phyloP scores from a whole-genome alignment of 2,888 invertebrate species.

The Trichogramma evanescens region DNA sequence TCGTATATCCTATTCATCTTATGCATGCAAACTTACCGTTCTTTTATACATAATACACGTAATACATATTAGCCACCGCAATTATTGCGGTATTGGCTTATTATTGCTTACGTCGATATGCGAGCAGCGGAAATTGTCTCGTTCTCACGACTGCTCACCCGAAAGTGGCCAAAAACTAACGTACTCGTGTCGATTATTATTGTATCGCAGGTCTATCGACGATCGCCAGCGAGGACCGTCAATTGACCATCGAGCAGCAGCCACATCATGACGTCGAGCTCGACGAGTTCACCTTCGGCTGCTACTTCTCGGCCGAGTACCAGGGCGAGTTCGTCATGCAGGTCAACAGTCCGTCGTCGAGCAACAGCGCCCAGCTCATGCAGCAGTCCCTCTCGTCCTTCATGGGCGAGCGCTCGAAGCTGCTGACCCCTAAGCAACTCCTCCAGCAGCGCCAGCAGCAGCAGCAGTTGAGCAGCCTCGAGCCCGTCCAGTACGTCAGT shows the following conservation, averaged over 20 bases:
- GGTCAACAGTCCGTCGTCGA: slow-evolving; percentile 31
- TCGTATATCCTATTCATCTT: too few species aligned
- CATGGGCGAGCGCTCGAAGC: slow-evolving; percentile 20
- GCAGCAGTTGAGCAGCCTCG: not conserved
- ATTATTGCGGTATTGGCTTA: too few species aligned
- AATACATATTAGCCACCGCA: too few species aligned
- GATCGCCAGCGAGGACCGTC: slow-evolving; percentile 25
- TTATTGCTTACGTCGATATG: too few species aligned
- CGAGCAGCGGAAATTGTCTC: too few species aligned
- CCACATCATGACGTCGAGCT: slow-evolving; percentile 23
- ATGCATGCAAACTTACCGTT: too few species aligned
- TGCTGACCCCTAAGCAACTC: slow-evolving; percentile 39
- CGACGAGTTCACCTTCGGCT: slow-evolving; percentile 45
- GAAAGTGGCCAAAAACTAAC: too few species aligned
- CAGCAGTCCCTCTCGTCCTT: too few species aligned
- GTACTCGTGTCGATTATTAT: too few species aligned
- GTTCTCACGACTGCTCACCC: too few species aligned
- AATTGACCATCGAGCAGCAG: slow-evolving; percentile 19
- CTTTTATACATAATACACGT: too few species aligned
- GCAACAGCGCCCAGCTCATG: too few species aligned
- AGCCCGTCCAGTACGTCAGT: slow-evolving; percentile 54
- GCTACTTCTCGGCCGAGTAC: slow-evolving; percentile 60
- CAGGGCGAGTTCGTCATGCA: slow-evolving; percentile 62
- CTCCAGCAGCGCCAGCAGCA: slow-evolving; percentile 19
- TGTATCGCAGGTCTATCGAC: slow-evolving; percentile 24